Evolutionary conservation across 2,888 invertebrate species (phyloP).

Genomic region (Sphinx pinastri): DNA sequence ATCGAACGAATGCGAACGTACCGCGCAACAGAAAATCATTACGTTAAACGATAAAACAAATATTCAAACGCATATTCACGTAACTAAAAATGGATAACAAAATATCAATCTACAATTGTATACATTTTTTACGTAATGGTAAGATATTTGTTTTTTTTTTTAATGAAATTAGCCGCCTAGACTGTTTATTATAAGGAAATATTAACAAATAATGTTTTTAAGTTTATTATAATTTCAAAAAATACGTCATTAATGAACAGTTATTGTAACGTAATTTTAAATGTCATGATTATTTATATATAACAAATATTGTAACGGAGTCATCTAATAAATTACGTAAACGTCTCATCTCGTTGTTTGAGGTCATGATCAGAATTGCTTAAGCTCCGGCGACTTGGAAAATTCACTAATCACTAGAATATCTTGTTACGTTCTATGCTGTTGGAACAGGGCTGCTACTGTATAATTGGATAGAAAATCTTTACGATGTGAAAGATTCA

Average conservation of each 20-base stretch:
- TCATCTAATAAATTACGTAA: background rate
- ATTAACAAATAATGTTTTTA: too few species aligned
- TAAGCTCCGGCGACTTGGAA: background rate
- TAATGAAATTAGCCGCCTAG: too few species aligned
- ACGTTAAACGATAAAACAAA: background rate
- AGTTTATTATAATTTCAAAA: too few species aligned
- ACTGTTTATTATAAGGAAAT: too few species aligned
- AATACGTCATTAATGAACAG: too few species aligned
- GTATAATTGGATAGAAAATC: too few species aligned
- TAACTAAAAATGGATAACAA: background rate
- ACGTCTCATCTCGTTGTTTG: background rate
- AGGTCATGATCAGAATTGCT: constrained; percentile 13
- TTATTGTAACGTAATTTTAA: background rate
- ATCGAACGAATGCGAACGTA: constrained; percentile 21
- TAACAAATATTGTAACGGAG: background rate
- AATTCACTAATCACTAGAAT: background rate
- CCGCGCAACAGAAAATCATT: background rate
- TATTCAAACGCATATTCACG: background rate
- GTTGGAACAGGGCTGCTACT: background rate
- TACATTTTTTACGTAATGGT: too few species aligned
- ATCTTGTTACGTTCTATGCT: constrained; percentile 17
- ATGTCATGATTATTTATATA: background rate
- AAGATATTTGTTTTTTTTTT: too few species aligned
- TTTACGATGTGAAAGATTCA: too few species aligned
- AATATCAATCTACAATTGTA: too few species aligned